phyloP scores from a whole-genome alignment of 2,113 vertebrate genomes.

The Pterocles burchelli region DNA sequence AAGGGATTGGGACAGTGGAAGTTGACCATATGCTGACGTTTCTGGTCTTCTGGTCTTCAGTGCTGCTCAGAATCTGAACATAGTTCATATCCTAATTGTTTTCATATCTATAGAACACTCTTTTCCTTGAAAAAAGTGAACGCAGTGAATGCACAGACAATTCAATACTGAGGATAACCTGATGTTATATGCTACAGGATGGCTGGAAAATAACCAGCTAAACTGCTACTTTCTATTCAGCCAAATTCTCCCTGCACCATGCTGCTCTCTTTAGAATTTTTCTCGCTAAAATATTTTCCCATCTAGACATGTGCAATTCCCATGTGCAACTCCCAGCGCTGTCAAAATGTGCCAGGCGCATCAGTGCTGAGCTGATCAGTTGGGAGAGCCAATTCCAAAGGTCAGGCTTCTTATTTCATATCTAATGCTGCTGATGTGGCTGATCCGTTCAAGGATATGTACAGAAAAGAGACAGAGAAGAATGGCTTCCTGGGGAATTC shows the following conservation, averaged over 20 bases:
- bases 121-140: neutral
- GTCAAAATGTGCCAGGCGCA: slow-evolving; percentile 52
- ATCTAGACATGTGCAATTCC: slow-evolving; percentile 40
- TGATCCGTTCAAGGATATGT: slow-evolving; percentile 47
- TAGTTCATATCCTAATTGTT: neutral
- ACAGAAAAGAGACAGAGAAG: slow-evolving; percentile 37
- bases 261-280: neutral
- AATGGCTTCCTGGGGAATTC: slow-evolving; percentile 15
- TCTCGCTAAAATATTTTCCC: slow-evolving; percentile 14
- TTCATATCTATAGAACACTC: neutral
- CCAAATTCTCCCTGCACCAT: neutral
- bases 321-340: slow-evolving; percentile 1
- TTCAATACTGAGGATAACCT: neutral
- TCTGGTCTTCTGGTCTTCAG: neutral
- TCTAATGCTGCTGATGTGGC: slow-evolving; percentile 40
- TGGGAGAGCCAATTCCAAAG: slow-evolving; percentile 49
- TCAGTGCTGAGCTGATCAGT: slow-evolving; percentile 56
- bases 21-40: neutral
- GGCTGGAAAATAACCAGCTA: neutral
- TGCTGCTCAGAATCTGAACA: neutral
- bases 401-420: slow-evolving; percentile 62
- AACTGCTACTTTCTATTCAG: neutral
- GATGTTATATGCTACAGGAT: neutral
- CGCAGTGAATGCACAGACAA: neutral
- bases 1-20: neutral